Percentiles rank a stretch among this genome's conserved stretches.
Evolutionary conservation across 1,140 invertebrate genomes (phyloP).

Genomic region (Monochamus saltuarius): DNA sequence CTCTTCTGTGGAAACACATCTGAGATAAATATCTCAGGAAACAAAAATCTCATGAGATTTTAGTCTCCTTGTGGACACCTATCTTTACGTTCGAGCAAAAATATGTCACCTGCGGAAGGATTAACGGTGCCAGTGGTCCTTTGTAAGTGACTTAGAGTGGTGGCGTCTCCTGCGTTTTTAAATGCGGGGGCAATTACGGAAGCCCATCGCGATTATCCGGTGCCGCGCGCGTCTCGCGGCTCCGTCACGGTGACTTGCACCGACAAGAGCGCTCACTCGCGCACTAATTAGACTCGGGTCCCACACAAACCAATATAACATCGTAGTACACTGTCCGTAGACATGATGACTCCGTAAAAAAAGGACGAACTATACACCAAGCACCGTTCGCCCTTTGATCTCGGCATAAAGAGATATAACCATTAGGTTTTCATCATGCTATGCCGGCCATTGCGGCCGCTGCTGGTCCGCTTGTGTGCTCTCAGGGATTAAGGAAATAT

Average conservation of each 20-base stretch:
- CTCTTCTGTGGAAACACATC: too few species aligned
- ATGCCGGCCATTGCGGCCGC: constrained; percentile 43
- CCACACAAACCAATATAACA: constrained; percentile 29
- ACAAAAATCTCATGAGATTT: too few species aligned
- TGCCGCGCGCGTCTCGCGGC: constrained; percentile 4
- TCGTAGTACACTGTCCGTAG: constrained; percentile 33
- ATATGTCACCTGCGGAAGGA: not conserved
- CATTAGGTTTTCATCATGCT: constrained; percentile 53
- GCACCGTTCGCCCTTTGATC: constrained; percentile 49
- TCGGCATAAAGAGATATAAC: constrained; percentile 53
- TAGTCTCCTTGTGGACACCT: too few species aligned
- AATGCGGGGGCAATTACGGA: constrained; percentile 21
- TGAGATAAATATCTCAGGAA: too few species aligned
- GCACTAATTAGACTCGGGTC: constrained; percentile 41
- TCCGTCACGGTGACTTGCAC: constrained; percentile 32
- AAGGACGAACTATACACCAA: constrained; percentile 44
- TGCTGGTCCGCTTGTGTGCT: constrained; percentile 47
- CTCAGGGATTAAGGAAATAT: constrained; percentile 53
- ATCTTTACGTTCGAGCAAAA: too few species aligned
- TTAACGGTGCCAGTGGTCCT: not conserved
- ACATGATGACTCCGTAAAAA: constrained; percentile 48
- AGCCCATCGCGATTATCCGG: constrained; percentile 21
- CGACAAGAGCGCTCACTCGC: constrained; percentile 26
- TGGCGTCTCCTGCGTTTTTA: not conserved
- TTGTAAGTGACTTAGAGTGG: not conserved